phyloP scores from a whole-genome alignment of 2,113 vertebrate genomes.

The Colaptes auratus region DNA sequence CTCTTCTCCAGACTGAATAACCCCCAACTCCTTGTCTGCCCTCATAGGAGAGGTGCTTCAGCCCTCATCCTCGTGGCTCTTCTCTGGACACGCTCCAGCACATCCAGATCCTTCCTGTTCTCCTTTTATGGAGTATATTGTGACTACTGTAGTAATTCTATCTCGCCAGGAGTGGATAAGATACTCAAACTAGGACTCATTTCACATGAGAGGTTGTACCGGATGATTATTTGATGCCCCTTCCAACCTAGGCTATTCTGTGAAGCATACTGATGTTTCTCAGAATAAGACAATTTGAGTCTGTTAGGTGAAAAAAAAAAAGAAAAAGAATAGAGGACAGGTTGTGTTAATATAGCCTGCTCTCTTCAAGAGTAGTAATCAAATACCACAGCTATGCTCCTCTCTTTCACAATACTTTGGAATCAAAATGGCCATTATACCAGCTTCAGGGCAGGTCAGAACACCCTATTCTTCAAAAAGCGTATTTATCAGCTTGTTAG shows the following conservation, averaged over 20 bases:
- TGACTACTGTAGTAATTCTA: not conserved
- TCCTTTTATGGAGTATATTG: not conserved
- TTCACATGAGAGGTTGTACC: not conserved
- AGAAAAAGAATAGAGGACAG: rapidly evolving
- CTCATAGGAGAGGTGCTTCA: too few species aligned
- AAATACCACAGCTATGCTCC: not conserved
- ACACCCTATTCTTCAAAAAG: not conserved
- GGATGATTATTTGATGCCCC: not conserved
- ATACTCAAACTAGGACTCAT: not conserved
- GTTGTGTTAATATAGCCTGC: not conserved
- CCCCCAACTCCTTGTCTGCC: too few species aligned
- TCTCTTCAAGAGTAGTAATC: not conserved
- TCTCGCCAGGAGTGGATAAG: not conserved
- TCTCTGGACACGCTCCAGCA: too few species aligned
- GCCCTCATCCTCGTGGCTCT: too few species aligned
- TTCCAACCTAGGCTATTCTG: not conserved
- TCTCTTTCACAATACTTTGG: not conserved
- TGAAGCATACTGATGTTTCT: not conserved
- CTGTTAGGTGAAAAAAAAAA: not conserved
- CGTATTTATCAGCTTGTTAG: not conserved
- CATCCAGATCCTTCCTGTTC: too few species aligned
- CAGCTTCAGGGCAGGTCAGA: not conserved
- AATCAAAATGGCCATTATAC: not conserved
- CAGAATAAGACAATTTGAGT: not conserved
- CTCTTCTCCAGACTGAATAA: too few species aligned